Evolutionary conservation across 2,797 vertebrate genomes (phyloP).

Genomic region (Brachyrhaphis roseni): DNA sequence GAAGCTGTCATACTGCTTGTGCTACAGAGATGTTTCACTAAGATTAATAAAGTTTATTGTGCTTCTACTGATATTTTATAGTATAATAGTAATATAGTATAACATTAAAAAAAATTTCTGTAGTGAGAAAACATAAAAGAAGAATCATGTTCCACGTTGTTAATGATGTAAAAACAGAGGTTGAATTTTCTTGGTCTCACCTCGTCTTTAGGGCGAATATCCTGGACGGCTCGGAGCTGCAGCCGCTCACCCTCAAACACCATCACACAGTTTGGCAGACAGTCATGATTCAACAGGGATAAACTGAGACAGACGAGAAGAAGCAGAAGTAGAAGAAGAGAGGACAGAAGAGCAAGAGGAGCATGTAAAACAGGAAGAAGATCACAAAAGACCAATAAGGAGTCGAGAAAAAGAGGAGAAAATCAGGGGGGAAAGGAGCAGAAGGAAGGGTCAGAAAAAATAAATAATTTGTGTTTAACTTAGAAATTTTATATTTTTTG

Average conservation of each 20-base stretch:
- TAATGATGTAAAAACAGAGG: constrained; percentile 23
- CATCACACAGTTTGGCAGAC: constrained; percentile 93
- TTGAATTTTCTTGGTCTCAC: constrained; percentile 69
- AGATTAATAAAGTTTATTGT: constrained; percentile 14
- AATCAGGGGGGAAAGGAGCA: not conserved
- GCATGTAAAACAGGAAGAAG: not conserved
- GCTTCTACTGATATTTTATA: constrained; percentile 21
- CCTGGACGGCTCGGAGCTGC: constrained; percentile 85
- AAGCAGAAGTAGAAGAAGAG: not conserved
- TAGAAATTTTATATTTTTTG: not conserved
- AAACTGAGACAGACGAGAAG: constrained; percentile 78
- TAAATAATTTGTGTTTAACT: constrained; percentile 4
- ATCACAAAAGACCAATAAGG: not conserved
- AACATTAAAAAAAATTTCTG: constrained; percentile 21
- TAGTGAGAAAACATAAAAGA: constrained; percentile 25
- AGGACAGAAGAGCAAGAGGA: not conserved
- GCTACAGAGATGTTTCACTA: constrained; percentile 36
- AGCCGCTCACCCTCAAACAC: constrained; percentile 89
- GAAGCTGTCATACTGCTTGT: constrained; percentile 17
- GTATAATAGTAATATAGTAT: not conserved
- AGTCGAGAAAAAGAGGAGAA: not conserved
- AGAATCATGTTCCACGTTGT: constrained; percentile 1
- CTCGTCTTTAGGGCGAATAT: constrained; percentile 88
- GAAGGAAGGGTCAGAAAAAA: not conserved
- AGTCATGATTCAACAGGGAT: constrained; percentile 96